Base-by-base conservation (phyloP, 2,113 vertebrate genomes). In the Numida meleagris region DNA sequence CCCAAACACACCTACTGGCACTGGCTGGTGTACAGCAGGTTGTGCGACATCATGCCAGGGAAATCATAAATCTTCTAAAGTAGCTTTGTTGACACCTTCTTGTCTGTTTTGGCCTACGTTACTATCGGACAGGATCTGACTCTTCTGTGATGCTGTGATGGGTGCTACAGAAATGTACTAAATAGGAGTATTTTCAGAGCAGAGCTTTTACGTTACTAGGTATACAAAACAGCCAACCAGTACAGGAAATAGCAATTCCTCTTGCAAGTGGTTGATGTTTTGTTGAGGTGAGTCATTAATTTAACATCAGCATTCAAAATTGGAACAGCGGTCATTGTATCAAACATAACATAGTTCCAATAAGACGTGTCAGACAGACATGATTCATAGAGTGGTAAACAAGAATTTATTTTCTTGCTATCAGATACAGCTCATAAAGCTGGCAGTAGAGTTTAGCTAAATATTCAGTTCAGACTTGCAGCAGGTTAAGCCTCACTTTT, bases 331-430 rank as follows among this genome's bases (percentile, higher is more conserved):
- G 63, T 84, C 48, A 73, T 62, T 38, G 84, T 67, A 93, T 93
- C 61, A 75, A 85, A 87, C 81, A 14, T 68, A 93, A 63, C 9
- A 31, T 33, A 9, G 61, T 79, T 84, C 58, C 48, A 16, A 27
- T 53, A 58, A 87, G 71, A 58, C 51, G 14, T 20, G 15, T 82
- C 12, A 5, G 70, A 84, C 12, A 5, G 70, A 86, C 72, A 14
- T 66, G 74, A 90, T 72, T 72, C 68, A 78, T 11, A 65, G 66
- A 48, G 78, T 45, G 27, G 77, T 76, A 85, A 95, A 88, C 89
- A 90, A 84, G 63, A 34, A 50, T 94, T 84, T 92, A 38, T 94
- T 90, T 93, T 84, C 87, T 58, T 82, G 48, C 57, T 84, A 6
- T 92, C 73, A 90, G 40, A 42, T 55, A 27, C 48, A 89, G 31